These are phyloP conservation scores for Dromiciops gliroides DNA, from an alignment of 2,113 vertebrate species.

Conservation along the genomic window DNA sequence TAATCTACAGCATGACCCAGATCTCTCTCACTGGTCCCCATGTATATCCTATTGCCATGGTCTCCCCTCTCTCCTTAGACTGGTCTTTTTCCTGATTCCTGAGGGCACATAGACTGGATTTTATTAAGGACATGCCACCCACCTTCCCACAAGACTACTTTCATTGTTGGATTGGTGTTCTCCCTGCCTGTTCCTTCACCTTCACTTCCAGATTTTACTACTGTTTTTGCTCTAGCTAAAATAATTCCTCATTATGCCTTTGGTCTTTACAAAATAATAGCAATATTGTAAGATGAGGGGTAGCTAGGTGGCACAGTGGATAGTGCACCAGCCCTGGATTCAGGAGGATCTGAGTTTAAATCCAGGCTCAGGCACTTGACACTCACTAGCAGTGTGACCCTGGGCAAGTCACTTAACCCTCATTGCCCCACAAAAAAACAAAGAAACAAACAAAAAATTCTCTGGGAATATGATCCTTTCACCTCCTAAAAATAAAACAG, in stretches of 20 bases:
- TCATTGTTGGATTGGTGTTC: background rate
- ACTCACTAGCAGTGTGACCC: too few relatives aligned
- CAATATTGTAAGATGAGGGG: too few relatives aligned
- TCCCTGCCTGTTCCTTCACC: background rate
- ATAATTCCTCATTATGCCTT: background rate
- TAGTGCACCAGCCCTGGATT: too few relatives aligned
- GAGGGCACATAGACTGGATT: background rate
- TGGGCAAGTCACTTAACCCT: too few relatives aligned
- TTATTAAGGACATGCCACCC: background rate
- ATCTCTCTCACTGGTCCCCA: background rate
- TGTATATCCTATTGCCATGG: background rate
- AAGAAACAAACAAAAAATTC: too few relatives aligned
- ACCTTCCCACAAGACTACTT: background rate
- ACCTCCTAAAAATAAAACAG: too few relatives aligned
- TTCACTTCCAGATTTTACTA: background rate
- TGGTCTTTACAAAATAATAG: background rate
- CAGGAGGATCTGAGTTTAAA: too few relatives aligned
- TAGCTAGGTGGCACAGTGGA: too few relatives aligned
- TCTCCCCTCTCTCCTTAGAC: background rate
- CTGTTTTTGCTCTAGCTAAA: background rate
- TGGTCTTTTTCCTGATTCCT: background rate
- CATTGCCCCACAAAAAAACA: too few relatives aligned
- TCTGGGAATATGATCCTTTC: too few relatives aligned
- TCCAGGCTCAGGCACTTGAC: too few relatives aligned
- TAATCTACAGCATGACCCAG: background rate